A percentile compares a stretch with the other conserved stretches of the same genome.
These are phyloP conservation scores for Vulpes vulpes DNA, from an alignment of 2,113 vertebrate species.

Conservation along the genomic window DNA sequence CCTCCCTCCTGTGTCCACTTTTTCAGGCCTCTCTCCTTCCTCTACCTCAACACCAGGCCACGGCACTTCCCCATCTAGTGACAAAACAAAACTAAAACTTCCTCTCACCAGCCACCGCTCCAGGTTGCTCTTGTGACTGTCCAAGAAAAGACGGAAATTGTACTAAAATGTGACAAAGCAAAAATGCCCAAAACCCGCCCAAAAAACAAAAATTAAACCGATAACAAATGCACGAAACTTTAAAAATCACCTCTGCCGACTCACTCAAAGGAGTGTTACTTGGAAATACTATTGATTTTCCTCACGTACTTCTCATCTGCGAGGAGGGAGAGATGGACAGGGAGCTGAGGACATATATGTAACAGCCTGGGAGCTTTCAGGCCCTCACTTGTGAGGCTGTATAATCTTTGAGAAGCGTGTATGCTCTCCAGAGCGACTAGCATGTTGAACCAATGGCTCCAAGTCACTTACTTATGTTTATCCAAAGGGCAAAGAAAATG, in stretches of 20 bases:
- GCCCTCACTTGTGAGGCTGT: neutral
- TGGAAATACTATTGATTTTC: neutral
- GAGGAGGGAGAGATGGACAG: neutral
- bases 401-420: slow-evolving; percentile 51
- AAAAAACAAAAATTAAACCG: neutral
- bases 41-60: neutral
- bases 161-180: slow-evolving; percentile 3
- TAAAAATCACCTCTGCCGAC: neutral
- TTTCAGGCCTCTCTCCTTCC: neutral
- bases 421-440: slow-evolving; percentile 22
- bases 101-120: neutral
- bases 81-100: slow-evolving; percentile 55
- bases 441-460: neutral
- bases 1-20: neutral
- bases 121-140: neutral
- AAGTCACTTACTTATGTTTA: slow-evolving; percentile 36
- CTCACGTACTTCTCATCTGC: slow-evolving; percentile 7
- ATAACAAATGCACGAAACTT: neutral
- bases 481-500: slow-evolving; percentile 44
- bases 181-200: neutral
- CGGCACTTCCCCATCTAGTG: slow-evolving; percentile 18
- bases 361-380: neutral
- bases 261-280: slow-evolving; percentile 28
- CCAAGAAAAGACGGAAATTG: neutral
- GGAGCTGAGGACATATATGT: neutral